phyloP scores from a whole-genome alignment of 2,888 invertebrate genomes.

The Patella pellucida region DNA sequence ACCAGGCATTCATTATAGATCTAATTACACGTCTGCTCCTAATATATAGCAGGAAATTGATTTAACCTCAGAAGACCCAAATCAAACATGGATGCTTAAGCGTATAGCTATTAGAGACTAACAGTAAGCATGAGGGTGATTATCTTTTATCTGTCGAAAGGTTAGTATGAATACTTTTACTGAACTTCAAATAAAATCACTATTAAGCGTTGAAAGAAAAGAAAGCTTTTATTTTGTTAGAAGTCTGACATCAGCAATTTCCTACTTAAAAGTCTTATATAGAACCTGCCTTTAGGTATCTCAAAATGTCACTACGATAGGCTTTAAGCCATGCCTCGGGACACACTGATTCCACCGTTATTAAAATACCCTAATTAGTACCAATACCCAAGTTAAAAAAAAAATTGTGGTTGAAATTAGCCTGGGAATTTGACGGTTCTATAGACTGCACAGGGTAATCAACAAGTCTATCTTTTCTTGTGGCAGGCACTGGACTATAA shows the following conservation, averaged over 20 bases:
- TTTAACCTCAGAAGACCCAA: not conserved
- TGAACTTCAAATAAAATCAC: too few species aligned
- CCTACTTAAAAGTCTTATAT: too few species aligned
- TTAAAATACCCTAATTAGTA: conserved; percentile 5
- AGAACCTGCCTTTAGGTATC: too few species aligned
- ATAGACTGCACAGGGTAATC: not conserved
- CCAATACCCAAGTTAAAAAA: not conserved
- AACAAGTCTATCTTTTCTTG: conserved; percentile 4
- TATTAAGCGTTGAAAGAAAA: too few species aligned
- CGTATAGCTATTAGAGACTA: too few species aligned
- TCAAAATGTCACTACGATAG: not conserved
- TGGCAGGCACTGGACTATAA: conserved; percentile 11
- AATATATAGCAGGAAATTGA: not conserved
- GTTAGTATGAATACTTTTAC: too few species aligned
- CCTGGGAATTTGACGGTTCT: not conserved
- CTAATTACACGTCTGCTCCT: not conserved
- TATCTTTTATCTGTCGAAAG: too few species aligned
- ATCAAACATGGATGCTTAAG: conserved; percentile 1
- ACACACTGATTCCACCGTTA: not conserved
- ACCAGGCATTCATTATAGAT: not conserved
- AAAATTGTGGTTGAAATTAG: not conserved
- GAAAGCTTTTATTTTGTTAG: too few species aligned
- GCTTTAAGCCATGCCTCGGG: not conserved
- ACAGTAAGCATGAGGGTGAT: too few species aligned
- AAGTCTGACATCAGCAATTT: too few species aligned